Evolutionary conservation across 1,140 invertebrate genomes (phyloP), one percentile per base, ranked within the genome.

Genomic region (Pinna nobilis): DNA sequence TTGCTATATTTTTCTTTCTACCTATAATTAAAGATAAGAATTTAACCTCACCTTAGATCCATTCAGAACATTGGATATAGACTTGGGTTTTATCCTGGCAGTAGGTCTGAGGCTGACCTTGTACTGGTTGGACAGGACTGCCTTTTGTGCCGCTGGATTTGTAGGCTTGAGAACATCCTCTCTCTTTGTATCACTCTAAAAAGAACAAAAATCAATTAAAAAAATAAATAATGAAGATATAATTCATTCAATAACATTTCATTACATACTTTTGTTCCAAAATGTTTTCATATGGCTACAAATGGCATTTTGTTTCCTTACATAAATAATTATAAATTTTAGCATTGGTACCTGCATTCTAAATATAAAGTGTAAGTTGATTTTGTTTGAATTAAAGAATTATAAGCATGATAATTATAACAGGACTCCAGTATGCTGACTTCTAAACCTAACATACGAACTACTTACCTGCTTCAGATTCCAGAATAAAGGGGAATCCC

Each of bases 401-500:
- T n/a, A n/a, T 53, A 53, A 53, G 9, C 25, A 6, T 51, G 49
- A 25, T 3, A 51, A 20, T 53, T 25, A 33, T 32, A 59, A 25
- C 30, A 35, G 11, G 18, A n/a, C n/a, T n/a, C n/a, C n/a, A n/a
- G n/a, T n/a, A n/a, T n/a, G n/a, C n/a, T n/a, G n/a, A n/a, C n/a
- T n/a, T n/a, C n/a, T n/a, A n/a, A n/a, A n/a, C n/a, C n/a, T n/a
- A n/a, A n/a, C n/a, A n/a, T n/a, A n/a, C n/a, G n/a, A n/a, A n/a
- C 7, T 13, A 88, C 88, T 87, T 88, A 92, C 92, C 49, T 91
- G 91, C 60, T 93, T 90, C 1, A 95, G 83, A 86, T 94, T 94
- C 84, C 94, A 93, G 70, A 95, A 92, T 9, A 95, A 89, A 7
- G 94, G 92, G 49, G 93, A 93, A 86, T 94, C 93, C n/a, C 94